phyloP scores from a whole-genome alignment of 37 sponge, comb jelly and placozoan genomes.

The Spongilla lacustris region DNA sequence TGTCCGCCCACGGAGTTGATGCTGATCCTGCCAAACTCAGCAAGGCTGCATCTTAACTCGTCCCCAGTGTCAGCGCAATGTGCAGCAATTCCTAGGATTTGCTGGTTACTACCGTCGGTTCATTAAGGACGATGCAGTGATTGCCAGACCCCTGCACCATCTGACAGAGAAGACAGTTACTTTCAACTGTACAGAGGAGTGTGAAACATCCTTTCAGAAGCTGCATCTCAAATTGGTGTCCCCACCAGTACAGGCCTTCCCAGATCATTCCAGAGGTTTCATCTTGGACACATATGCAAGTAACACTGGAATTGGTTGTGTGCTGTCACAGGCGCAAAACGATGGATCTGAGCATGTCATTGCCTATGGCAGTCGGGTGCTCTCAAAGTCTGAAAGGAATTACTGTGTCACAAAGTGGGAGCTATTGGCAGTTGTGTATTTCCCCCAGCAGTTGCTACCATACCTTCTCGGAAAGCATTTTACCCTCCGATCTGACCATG shows the following conservation, averaged over 20 bases:
- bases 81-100: conserved; percentile 11
- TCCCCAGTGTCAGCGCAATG: background rate
- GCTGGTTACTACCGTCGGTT: conserved; percentile 17
- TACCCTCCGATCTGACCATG: conserved; percentile 26
- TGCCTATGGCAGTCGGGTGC: conserved; percentile 21
- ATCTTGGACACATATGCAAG: conserved; percentile 4
- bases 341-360: background rate
- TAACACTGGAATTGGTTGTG: background rate
- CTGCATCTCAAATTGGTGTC: background rate
- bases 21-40: background rate
- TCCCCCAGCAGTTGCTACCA: conserved; percentile 25
- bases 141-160: background rate
- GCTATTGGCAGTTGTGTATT: conserved; percentile 34
- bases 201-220: conserved; percentile 11
- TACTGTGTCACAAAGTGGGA: conserved; percentile 39
- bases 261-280: background rate
- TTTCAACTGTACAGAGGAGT: conserved; percentile 3
- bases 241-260: conserved; percentile 5
- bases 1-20: background rate
- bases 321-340: background rate
- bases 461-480: conserved; percentile 41
- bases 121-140: background rate
- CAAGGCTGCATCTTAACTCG: background rate
- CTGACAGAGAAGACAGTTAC: conserved; percentile 1
- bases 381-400: conserved; percentile 22